Evolutionary conservation across 2,113 vertebrate genomes (phyloP).

Genomic region (Copsychus sechellarum): DNA sequence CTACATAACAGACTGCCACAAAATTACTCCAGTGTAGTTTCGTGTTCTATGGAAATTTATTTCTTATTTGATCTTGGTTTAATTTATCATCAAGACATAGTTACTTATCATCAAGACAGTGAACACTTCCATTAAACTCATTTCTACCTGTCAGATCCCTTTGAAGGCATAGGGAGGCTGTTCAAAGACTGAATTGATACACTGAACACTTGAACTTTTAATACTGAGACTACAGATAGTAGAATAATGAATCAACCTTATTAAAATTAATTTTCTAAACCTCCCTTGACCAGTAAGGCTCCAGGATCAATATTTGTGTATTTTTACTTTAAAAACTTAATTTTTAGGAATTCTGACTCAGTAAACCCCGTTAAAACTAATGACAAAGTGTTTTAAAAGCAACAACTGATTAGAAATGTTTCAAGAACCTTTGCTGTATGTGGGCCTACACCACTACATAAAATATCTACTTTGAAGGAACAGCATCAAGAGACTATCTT

Average conservation of each 20-base stretch:
- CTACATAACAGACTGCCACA: not conserved
- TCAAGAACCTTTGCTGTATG: not conserved
- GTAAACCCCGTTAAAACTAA: not conserved
- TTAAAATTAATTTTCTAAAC: not conserved
- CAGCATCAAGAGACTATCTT: not conserved
- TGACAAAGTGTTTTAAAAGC: not conserved
- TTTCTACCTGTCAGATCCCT: not conserved
- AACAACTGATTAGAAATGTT: not conserved
- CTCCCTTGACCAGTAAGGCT: not conserved
- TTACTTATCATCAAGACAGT: not conserved
- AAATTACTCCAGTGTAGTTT: not conserved
- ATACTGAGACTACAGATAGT: not conserved
- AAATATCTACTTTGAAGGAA: not conserved
- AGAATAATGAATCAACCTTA: not conserved
- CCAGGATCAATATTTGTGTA: not conserved
- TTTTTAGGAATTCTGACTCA: not conserved
- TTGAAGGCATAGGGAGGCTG: not conserved
- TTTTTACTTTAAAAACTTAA: not conserved
- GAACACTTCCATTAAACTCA: not conserved
- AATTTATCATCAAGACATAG: not conserved
- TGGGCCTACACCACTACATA: not conserved
- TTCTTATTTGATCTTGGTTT: not conserved
- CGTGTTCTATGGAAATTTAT: not conserved
- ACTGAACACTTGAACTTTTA: not conserved
- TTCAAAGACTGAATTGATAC: not conserved